phyloP scores from a whole-genome alignment of 1,140 invertebrate species.

The Helicorthomorpha holstii region DNA sequence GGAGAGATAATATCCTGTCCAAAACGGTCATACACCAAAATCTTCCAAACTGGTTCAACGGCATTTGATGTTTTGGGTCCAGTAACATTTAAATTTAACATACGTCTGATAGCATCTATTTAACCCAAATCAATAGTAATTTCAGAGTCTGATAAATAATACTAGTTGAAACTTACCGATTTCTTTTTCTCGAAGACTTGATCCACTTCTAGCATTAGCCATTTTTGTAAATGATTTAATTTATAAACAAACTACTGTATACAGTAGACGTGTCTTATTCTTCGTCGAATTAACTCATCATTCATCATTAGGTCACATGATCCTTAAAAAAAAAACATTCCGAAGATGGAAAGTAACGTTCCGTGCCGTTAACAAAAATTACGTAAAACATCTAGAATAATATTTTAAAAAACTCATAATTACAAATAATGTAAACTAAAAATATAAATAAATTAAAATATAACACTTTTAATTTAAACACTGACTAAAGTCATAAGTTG shows the following conservation, averaged over 20 bases:
- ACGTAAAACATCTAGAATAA: too few species aligned
- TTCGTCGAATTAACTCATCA: background rate
- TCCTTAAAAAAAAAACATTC: too few species aligned
- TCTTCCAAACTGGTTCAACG: constrained; percentile 73
- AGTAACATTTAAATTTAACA: constrained; percentile 85
- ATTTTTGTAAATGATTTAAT: constrained; percentile 1
- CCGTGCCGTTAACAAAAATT: too few species aligned
- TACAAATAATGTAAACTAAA: too few species aligned
- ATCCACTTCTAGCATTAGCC: constrained; percentile 4
- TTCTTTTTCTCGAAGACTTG: constrained; percentile 8
- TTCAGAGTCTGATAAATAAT: background rate
- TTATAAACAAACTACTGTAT: constrained; percentile 4
- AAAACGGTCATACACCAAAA: constrained; percentile 86
- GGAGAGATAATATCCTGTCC: constrained; percentile 98
- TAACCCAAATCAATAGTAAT: constrained; percentile 10
- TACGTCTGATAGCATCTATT: constrained; percentile 70
- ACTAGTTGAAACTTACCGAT: constrained; percentile 7
- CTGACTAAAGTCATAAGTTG: too few species aligned
- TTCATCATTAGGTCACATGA: too few species aligned
- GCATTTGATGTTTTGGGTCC: constrained; percentile 53
- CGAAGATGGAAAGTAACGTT: too few species aligned
- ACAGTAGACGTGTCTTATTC: constrained; percentile 1
- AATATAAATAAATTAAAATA: too few species aligned
- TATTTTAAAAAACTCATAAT: too few species aligned
- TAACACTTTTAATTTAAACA: too few species aligned